Evolutionary conservation across 1,140 invertebrate genomes (phyloP).

Genomic region (Parasteatoda tepidariorum): DNA sequence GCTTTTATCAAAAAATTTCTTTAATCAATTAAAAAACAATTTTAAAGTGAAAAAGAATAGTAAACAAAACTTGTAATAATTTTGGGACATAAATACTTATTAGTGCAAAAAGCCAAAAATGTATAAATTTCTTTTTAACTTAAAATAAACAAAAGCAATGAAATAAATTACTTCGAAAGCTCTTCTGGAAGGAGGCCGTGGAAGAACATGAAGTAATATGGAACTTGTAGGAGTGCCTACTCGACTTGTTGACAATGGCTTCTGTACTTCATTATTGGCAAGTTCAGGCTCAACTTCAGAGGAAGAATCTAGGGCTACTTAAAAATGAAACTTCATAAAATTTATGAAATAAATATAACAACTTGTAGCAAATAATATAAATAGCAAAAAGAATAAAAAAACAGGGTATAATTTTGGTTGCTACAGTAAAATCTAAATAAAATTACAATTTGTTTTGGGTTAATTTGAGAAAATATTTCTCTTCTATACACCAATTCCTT

Average conservation of each 20-base stretch:
- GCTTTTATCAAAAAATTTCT: no score
- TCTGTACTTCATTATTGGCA: constrained; percentile 39
- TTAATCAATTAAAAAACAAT: no score
- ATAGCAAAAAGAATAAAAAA: not conserved
- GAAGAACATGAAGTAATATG: constrained; percentile 78
- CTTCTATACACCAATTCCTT: no score
- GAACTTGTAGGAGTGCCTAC: constrained; percentile 71
- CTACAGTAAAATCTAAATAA: no score
- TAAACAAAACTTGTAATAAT: no score
- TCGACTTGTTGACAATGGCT: constrained; percentile 52
- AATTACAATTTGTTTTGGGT: no score
- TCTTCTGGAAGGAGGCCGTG: constrained; percentile 82
- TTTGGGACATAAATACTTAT: no score
- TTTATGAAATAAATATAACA: no score
- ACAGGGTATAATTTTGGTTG: not conserved
- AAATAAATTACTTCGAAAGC: constrained; percentile 63
- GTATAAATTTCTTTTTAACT: not conserved
- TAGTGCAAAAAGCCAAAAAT: not conserved
- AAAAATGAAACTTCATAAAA: not conserved
- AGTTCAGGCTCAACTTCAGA: constrained; percentile 55
- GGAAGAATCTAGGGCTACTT: not conserved
- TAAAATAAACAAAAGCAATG: not conserved
- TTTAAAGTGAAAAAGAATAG: no score
- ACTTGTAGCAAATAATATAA: not conserved
- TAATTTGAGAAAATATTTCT: no score